Evolutionary conservation across 1,140 invertebrate species (phyloP), one percentile per base, ranked within the genome.

Genomic region (Galleria mellonella): DNA sequence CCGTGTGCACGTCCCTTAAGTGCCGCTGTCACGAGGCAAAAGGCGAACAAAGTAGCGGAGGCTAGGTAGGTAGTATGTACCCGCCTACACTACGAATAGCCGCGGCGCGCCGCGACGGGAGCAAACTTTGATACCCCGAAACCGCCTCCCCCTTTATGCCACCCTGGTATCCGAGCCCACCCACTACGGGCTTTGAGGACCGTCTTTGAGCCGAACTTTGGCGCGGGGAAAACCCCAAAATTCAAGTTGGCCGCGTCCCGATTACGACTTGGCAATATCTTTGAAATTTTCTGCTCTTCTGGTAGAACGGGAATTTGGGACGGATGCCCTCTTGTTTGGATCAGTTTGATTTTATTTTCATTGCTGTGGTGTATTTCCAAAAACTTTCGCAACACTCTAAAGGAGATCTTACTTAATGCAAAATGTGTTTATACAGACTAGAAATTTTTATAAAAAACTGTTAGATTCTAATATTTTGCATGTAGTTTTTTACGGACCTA

Each of bases 201-300:
- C 17, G 71, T 81, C 81, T 82, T 82, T 82, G 72, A 81, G 65
- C 60, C 64, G 51, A 84, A 85, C 68, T 85, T 84, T 66, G 65
- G 64, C 17, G n/a, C 61, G 65, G 73, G 67, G 74, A 77, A 81
- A 82, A 81, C 72, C 81, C 72, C 68, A 84, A 84, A 75, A 77
- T 72, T 79, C 71, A 77, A 76, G 72, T 72, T 72, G 60, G 45
- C 46, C 47, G 51, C 58, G 65, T 58, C 62, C 69, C 71, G 76
- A 84, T 84, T 82, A 84, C 62, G 67, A 73, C 68, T 77, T 72
- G 68, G 64, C 62, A 66, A 81, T 82, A 75, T 81, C 76, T 84
- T 76, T 74, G 71, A 72, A 58, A 78, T 72, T 83, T 79, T 74
- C 74, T 72, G 69, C 50, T 64, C 57, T 62, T 73, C 65, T 74